Conservation (phyloP, 2,888 invertebrate genomes). For the Acronicta psi region DNA sequence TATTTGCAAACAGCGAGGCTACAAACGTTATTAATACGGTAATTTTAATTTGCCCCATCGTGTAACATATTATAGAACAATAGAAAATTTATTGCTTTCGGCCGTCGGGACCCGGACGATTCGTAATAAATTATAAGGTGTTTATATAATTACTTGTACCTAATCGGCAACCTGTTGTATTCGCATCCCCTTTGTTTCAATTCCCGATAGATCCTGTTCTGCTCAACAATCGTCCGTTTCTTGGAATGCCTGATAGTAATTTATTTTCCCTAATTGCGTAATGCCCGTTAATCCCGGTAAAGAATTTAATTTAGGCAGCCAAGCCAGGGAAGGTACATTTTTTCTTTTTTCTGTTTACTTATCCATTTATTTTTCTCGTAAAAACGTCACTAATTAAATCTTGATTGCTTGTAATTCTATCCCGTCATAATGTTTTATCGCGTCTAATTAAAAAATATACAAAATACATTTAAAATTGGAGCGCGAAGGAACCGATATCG, state of each 20-base stretch:
- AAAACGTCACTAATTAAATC: conserved; percentile 66
- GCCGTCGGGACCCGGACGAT: background rate
- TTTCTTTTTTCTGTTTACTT: conserved; percentile 57
- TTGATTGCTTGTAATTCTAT: conserved; percentile 55
- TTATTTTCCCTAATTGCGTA: conserved; percentile 80
- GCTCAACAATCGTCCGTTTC: conserved; percentile 54
- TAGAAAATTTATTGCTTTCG: too few species aligned
- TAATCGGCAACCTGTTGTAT: conserved; percentile 34
- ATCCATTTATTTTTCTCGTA: conserved; percentile 53
- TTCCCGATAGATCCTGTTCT: conserved; percentile 53
- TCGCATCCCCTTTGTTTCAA: conserved; percentile 34
- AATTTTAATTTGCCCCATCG: too few species aligned
- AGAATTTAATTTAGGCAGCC: conserved; percentile 72
- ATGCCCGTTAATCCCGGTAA: conserved; percentile 75
- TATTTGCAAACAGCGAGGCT: conserved; percentile 4
- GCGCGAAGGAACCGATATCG: conserved; percentile 78
- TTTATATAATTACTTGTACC: conserved; percentile 1
- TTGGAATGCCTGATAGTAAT: conserved; percentile 70
- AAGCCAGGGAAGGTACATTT: conserved; percentile 48
- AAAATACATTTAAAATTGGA: conserved; percentile 68
- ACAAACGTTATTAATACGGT: background rate
- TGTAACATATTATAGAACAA: too few species aligned
- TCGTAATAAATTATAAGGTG: conserved; percentile 7
- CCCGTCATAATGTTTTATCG: conserved; percentile 48
- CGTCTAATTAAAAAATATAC: conserved; percentile 64